phyloP scores from a whole-genome alignment of 2,113 vertebrate species.

The Vimba vimba region DNA sequence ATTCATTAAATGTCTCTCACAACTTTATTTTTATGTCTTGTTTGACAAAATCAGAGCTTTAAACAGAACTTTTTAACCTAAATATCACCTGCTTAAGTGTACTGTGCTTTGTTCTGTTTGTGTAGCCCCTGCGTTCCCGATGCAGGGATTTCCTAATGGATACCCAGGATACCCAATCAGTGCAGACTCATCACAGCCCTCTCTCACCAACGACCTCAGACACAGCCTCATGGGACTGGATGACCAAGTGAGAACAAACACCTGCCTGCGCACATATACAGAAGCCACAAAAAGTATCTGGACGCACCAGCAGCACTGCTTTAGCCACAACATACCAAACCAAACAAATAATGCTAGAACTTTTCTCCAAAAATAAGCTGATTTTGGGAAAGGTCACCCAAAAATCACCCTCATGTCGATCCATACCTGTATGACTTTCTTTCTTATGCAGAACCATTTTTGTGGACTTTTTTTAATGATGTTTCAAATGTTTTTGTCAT shows the following conservation, averaged over 20 bases:
- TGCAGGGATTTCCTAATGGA: constrained; percentile 91
- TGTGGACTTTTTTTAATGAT: neutral
- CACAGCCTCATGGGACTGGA: constrained; percentile 90
- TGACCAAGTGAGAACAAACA: constrained; percentile 84
- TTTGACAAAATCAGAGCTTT: too few relatives aligned
- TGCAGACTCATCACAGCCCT: constrained; percentile 85
- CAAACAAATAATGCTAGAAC: neutral
- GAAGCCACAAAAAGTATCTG: neutral
- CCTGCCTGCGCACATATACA: neutral
- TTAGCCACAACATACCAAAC: neutral
- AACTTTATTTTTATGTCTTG: constrained; percentile 5
- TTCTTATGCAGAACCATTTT: neutral
- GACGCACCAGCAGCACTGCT: neutral
- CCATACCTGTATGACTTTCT: neutral
- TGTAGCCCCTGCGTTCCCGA: constrained; percentile 86
- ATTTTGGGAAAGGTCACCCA: neutral
- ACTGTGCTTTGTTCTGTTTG: constrained; percentile 27
- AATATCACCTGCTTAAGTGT: neutral
- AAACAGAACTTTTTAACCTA: neutral
- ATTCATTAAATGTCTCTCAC: neutral
- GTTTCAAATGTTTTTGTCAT: neutral
- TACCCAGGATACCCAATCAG: constrained; percentile 88
- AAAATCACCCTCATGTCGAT: neutral
- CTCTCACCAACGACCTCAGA: constrained; percentile 88
- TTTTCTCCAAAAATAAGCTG: neutral